Base-by-base conservation (phyloP, 2,113 vertebrate species). In the Nipponia nippon region DNA sequence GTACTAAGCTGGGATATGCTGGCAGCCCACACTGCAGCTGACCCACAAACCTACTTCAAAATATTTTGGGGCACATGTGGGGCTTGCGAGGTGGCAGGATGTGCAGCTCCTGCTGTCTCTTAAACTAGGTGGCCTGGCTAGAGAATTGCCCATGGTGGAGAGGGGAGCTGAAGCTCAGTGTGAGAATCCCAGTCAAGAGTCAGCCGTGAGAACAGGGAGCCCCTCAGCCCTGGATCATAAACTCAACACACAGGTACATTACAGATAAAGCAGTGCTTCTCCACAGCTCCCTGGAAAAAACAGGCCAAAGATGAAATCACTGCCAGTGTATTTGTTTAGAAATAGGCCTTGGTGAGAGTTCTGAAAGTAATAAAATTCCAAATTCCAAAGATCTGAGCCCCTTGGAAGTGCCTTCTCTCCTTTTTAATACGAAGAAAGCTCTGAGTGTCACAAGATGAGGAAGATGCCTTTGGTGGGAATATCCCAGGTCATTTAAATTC, bases 31-130 rank as follows among this genome's bases (percentile, higher is more conserved):
- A 81, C 26, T 50, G 92, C 94, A 93, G 67, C 95, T 97, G 95
- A 83, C 96, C 95, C 95, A 94, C 72, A 97, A 95, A 97, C 95
- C 97, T 87, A 93, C 84, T 97, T 97, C 50, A 21, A 83, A 81
- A 87, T 42, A 81, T 93, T 95, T 93, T 62, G 85, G 88, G 95
- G 84, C 87, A 66, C 9, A 3, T 94, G 44, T 85, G 79, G 71
- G 95, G 66, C 84, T 85, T 46, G 53, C 0, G 7, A 83, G 67
- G 82, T 83, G 66, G 29, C 83, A 90, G 75, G n/a, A 29, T 1
- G 6, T 19, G 52, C 5, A 2, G 22, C 75, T 83, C 21, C 58
- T 94, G 15, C 58, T 27, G 4, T 15, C 58, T 88, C 50, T 66
- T 52, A 73, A 96, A 93, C 32, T 63, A 75, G 93, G 38, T 90